Base-by-base conservation (phyloP, 2,113 vertebrate genomes). In the Caranx ignobilis region DNA sequence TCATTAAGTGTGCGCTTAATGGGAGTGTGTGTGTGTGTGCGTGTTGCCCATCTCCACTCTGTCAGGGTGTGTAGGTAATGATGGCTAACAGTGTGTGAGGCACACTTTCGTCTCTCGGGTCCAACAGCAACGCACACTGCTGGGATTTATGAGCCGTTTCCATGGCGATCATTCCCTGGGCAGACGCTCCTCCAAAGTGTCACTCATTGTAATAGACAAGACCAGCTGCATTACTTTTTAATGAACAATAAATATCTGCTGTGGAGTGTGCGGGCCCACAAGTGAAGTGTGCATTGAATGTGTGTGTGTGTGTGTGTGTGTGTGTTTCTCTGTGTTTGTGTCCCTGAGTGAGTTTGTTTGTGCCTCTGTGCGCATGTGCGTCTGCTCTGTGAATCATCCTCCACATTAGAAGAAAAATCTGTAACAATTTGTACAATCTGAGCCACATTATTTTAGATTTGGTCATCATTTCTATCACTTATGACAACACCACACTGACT, bases 71-170 rank as follows among this genome's bases (percentile, higher is more conserved):
- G 61, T 71, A 57, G 75, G 31, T 63, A 50, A 71, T 54, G 57
- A 52, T 81, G 80, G 84, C 67, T 77, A 84, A 85, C 31, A 21
- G 61, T 72, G 77, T 83, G 76, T 60, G 80, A 87, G 73, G 45
- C 57, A 39, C n/a, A 11, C 47, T 73, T 74, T 50, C 26, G n/a
- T 66, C 72, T 75, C 79, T 63, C 55, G 37, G 75, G 82, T 87
- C 85, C 81, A 75, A 84, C 77, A 77, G 78, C 64, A 79, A 83
- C 78, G 87, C 75, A 74, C 76, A 59, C 63, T 47, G 69, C 60
- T 59, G 31, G 82, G 77, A 83, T 90, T 86, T 89, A 81, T 81
- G 74, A 88, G 81, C 56, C 21, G 79, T 91, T 87, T 85, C 90
- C 82, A 92, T 81, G 69, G 77, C 7, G 7, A 85, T 78, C 13